Evolutionary conservation across 2,113 vertebrate species (phyloP).

Genomic region (Oryctolagus cuniculus): mOryCun1.1 NC_091436.1:82011501-82012000

Average conservation of each 20-base stretch:
- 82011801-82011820: conserved; percentile 82
- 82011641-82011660: conserved; percentile 16
- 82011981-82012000: not conserved
- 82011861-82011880: not conserved
- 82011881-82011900: rapidly evolving
- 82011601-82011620: not conserved
- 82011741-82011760: conserved; percentile 82
- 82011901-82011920: rapidly evolving
- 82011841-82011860: conserved; percentile 69
- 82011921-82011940: not conserved
- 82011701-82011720: conserved; percentile 84
- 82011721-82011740: conserved; percentile 79
- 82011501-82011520: not conserved
- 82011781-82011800: conserved; percentile 88
- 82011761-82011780: conserved; percentile 86
- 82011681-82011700: conserved; percentile 79
- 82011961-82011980: not conserved
- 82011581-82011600: not conserved
- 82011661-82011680: conserved; percentile 7
- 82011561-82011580: not conserved
- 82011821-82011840: conserved; percentile 77
- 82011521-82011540: rapidly evolving
- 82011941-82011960: rapidly evolving
- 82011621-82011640: not conserved
- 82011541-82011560: not conserved